Conservation (phyloP, 2,797 vertebrate species). For the Podarcis siculus region DNA sequence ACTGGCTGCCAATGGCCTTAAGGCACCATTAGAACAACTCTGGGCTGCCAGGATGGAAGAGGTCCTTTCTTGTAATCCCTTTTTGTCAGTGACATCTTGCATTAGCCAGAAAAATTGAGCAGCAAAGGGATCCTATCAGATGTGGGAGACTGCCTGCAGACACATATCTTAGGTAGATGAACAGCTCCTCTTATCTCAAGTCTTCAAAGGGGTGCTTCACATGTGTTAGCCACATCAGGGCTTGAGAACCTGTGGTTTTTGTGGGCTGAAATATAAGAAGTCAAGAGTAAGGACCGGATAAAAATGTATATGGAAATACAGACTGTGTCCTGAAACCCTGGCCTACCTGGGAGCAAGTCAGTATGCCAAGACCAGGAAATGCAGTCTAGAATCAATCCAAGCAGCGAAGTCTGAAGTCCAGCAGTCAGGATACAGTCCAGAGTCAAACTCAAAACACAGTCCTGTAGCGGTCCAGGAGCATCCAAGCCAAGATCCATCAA, state of each 20-base stretch:
- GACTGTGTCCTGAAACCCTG: too few species aligned
- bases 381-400: too few species aligned
- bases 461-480: too few species aligned
- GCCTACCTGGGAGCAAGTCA: too few species aligned
- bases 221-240: neutral
- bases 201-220: neutral
- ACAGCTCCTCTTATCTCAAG: neutral
- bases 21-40: constrained; percentile 12
- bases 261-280: neutral
- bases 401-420: too few species aligned
- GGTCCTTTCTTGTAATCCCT: neutral
- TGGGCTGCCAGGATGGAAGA: neutral
- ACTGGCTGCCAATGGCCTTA: constrained; percentile 15
- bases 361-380: too few species aligned
- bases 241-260: too few species aligned
- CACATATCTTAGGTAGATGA: neutral
- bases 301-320: neutral
- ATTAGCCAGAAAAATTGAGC: neutral
- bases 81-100: neutral
- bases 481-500: too few species aligned
- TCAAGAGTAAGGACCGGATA: neutral
- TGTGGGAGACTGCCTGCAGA: neutral
- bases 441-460: too few species aligned
- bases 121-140: neutral
- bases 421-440: too few species aligned